Conservation (phyloP, 2,113 vertebrate species). For the Glaucidium brasilianum region DNA sequence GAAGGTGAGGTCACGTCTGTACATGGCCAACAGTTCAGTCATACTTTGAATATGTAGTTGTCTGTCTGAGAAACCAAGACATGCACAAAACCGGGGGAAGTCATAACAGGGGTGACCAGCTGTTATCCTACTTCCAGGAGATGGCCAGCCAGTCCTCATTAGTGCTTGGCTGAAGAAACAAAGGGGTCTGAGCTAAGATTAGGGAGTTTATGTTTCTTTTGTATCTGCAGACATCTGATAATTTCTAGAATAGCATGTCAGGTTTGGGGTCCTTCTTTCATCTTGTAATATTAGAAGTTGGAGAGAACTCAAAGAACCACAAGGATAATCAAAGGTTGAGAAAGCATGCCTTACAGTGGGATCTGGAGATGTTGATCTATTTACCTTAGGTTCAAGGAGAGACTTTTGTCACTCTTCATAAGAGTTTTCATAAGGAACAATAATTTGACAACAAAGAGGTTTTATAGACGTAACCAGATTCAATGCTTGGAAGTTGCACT, state of each 20-base stretch:
- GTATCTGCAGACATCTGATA: background rate
- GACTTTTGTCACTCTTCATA: background rate
- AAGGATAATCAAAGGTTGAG: background rate
- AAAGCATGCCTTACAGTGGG: background rate
- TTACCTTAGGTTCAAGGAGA: background rate
- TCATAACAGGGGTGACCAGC: background rate
- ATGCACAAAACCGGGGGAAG: background rate
- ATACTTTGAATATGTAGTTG: background rate
- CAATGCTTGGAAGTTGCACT: background rate
- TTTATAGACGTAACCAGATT: background rate
- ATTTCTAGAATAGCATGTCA: background rate
- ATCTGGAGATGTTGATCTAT: background rate
- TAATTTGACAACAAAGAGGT: background rate
- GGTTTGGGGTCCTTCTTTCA: background rate
- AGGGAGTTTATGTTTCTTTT: background rate
- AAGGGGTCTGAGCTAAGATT: background rate
- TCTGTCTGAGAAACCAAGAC: background rate
- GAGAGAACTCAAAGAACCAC: background rate
- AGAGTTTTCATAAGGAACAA: background rate
- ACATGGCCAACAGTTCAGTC: background rate
- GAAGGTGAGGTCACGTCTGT: background rate
- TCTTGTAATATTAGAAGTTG: background rate
- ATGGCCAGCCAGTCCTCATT: background rate
- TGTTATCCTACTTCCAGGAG: background rate
- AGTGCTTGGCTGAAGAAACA: background rate